Conservation (phyloP, 2,797 vertebrate genomes). For the Diplodus sargus region DNA sequence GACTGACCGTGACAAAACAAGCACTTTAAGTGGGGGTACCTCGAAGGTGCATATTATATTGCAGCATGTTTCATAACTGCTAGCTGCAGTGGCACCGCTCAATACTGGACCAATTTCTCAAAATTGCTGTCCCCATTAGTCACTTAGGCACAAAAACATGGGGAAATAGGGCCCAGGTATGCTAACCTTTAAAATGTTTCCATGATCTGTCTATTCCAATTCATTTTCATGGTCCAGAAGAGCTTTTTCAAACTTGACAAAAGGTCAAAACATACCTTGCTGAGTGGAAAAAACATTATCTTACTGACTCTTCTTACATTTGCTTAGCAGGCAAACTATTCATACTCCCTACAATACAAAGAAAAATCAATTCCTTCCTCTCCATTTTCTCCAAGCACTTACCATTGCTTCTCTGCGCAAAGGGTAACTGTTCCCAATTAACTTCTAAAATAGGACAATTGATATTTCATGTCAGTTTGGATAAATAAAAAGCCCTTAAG, state of each 20-base stretch:
- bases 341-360: slow-evolving; percentile 11
- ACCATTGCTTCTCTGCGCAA: slow-evolving; percentile 38
- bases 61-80: too few relatives aligned
- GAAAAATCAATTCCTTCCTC: slow-evolving; percentile 47
- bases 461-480: slow-evolving; percentile 61
- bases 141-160: too few relatives aligned
- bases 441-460: slow-evolving; percentile 56
- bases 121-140: too few relatives aligned
- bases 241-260: neutral
- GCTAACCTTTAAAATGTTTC: neutral
- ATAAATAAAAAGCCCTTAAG: slow-evolving; percentile 55
- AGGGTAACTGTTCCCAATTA: slow-evolving; percentile 69
- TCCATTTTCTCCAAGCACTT: slow-evolving; percentile 22
- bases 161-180: too few relatives aligned
- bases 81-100: too few relatives aligned
- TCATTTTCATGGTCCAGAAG: neutral
- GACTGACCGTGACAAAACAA: too few relatives aligned
- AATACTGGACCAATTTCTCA: too few relatives aligned
- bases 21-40: too few relatives aligned
- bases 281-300: neutral
- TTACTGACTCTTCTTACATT: slow-evolving; percentile 16
- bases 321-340: slow-evolving; percentile 33
- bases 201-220: neutral
- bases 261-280: slow-evolving; percentile 12
- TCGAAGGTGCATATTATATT: too few relatives aligned